Evolutionary conservation across 2,113 vertebrate species (phyloP).

Genomic region (Anas platyrhynchos): DNA sequence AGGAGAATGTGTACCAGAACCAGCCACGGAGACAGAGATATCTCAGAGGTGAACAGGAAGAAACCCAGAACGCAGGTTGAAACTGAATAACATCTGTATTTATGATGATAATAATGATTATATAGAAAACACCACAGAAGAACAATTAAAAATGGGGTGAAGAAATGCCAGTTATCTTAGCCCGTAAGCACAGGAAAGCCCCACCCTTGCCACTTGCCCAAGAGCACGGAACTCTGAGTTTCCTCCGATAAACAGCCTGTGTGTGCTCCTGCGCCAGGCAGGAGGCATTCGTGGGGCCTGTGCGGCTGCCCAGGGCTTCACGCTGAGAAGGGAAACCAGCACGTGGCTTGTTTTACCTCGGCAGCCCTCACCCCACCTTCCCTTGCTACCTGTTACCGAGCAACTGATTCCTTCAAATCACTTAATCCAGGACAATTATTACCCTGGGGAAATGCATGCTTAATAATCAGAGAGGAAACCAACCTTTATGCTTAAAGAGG

Average conservation of each 20-base stretch:
- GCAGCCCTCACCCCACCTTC: background rate
- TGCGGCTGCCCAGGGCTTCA: background rate
- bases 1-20: constrained; percentile 11
- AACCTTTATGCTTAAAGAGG: background rate
- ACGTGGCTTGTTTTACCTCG: background rate
- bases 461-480: background rate
- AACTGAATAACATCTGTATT: constrained; percentile 33
- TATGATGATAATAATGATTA: constrained; percentile 55
- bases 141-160: constrained; percentile 36
- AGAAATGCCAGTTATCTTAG: constrained; percentile 54
- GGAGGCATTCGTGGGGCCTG: background rate
- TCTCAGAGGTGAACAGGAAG: constrained; percentile 49
- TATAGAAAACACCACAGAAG: constrained; percentile 29
- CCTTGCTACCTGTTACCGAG: constrained; percentile 35
- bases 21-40: background rate
- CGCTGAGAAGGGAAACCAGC: background rate
- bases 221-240: background rate
- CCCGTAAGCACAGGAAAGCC: constrained; percentile 45
- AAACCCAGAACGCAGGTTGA: constrained; percentile 7
- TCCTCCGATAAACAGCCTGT: background rate
- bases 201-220: constrained; percentile 49
- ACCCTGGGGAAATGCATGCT: background rate
- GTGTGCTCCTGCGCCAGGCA: background rate
- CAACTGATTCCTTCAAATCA: constrained; percentile 39
- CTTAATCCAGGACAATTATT: constrained; percentile 42